Base-by-base conservation (phyloP, 2,113 vertebrate genomes). In the Gymnogyps californianus region DNA sequence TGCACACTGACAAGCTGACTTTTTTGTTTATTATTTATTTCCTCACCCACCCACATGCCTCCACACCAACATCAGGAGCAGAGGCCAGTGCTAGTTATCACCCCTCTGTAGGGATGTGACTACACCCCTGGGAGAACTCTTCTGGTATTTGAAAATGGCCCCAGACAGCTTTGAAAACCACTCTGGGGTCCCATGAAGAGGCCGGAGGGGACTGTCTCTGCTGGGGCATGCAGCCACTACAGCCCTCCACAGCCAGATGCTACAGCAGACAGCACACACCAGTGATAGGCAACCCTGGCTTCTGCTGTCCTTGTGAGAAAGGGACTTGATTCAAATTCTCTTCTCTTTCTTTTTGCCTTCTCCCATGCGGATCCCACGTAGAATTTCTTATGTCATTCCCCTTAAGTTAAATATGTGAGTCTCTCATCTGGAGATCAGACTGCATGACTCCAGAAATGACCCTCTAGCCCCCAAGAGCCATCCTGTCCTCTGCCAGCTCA, bases 11-110 rank as follows among this genome's bases (percentile, higher is more conserved):
- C 91, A 97, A 92, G 95, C 92, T 97, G 97, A 94, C 90, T 97
- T 97, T 95, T 94, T 70, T 78, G 94, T 94, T 96, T 88, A 88
- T 96, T 94, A 95, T 97, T 96, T 97, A 67, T 96, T 96, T 93
- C 87, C 69, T 92, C 32, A 58, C n/a, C 9, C 46, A 65, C 70
- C 32, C 38, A 10, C 79, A 64, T 84, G 32, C 82, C 57, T 95
- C 52, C 70, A 90, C 87, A 59, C 47, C 3, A 10, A 44, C 29
- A 54, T n/a, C 36, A 75, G 76, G 55, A 87, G 86, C 76, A 84
- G 75, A 40, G 81, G 83, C n/a, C 31, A n/a, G 58, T 24, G 66
- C 31, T 42, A 57, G 94, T n/a, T 96, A 32, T 31, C 28, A 21
- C 15, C 32, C 34, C 46, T 38, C 34, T 16, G 18, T 2, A 55